Evolutionary conservation across 2,888 invertebrate species (phyloP).

Genomic region (Arrhopalites spinosus): DNA sequence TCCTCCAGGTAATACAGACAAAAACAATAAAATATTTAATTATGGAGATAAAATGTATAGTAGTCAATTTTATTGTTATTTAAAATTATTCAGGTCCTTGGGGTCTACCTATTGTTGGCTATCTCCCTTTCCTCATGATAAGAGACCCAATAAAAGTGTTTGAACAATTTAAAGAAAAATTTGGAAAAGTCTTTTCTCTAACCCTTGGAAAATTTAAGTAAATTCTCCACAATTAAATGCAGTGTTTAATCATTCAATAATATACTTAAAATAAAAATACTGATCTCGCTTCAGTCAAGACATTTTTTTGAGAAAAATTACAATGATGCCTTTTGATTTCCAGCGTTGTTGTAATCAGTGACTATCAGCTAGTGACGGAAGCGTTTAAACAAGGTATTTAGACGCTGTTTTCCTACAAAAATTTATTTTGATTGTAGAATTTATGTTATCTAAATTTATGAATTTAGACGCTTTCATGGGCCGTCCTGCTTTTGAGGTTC

Average conservation of each 20-base stretch:
- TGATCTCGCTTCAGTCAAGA: background rate
- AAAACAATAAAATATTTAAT: background rate
- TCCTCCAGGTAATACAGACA: constrained; percentile 34
- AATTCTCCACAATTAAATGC: background rate
- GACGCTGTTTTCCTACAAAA: too few relatives aligned
- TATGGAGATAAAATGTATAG: background rate
- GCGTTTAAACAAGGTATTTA: constrained; percentile 52
- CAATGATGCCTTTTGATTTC: too few relatives aligned
- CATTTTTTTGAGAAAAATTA: too few relatives aligned
- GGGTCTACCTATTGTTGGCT: constrained; percentile 50
- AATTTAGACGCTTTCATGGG: constrained; percentile 43
- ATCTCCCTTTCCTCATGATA: constrained; percentile 50
- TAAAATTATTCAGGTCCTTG: constrained; percentile 39
- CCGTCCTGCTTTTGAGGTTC: constrained; percentile 53
- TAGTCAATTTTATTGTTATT: background rate
- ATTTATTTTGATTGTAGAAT: too few relatives aligned
- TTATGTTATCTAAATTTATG: too few relatives aligned
- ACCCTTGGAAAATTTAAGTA: constrained; percentile 50
- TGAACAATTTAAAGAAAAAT: constrained; percentile 49
- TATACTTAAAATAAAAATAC: too few relatives aligned
- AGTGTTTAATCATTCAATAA: background rate
- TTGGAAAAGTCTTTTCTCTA: constrained; percentile 54
- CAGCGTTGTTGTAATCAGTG: constrained; percentile 50
- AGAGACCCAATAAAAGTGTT: constrained; percentile 51
- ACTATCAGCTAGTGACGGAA: constrained; percentile 52